Base-by-base conservation (phyloP, 1,140 invertebrate species). In the Leptonema lineaticorne region DNA sequence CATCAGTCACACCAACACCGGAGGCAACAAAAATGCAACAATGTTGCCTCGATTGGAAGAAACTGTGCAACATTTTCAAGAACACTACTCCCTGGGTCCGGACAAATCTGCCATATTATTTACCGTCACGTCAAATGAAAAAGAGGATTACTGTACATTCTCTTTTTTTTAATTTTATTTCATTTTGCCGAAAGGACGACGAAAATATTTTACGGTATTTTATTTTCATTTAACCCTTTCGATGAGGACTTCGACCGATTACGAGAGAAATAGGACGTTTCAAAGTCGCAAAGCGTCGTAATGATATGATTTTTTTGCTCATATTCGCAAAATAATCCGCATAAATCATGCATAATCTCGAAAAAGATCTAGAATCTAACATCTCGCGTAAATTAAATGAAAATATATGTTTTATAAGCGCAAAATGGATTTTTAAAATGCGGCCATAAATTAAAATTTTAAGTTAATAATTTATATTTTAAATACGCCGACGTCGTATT, bases 121-220 rank as follows among this genome's bases (percentile, higher is more conserved):
- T 64, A 48, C 45, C 22, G 45, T 20, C 46, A 6, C 1, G 41
- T 64, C 45, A 16, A n/a, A 50, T 29, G 62, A 29, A 53, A 64
- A 63, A 64, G 22, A 64, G 62, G 62, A 64, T 64, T 64, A 64
- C 46, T 64, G 62, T 45, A n/a, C n/a, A n/a, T n/a, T n/a, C 62
- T 28, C 62, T 24, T 16, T 27, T 45, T 45, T 62, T 45, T 18
- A 27, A 27, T 45, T n/a, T 37, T 62, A 45, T 45, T 62, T 60
- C 16, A 29, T 37, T n/a, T 5, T 29, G 26, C 22, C 24, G 20
- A 53, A 53, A 53, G 2, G 4, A 16, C 16, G 2, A 18, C 48
- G 48, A 11, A 53, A 2, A n/a, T 16, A 3, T 41, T 33, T 6
- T 33, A 33, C 30, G 11, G 5, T 33, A 33, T 33, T 6, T 6